Percentiles rank a stretch among this genome's conserved stretches.
Evolutionary conservation across 2,113 vertebrate genomes (phyloP).

Genomic region (Alectura lathami): DNA sequence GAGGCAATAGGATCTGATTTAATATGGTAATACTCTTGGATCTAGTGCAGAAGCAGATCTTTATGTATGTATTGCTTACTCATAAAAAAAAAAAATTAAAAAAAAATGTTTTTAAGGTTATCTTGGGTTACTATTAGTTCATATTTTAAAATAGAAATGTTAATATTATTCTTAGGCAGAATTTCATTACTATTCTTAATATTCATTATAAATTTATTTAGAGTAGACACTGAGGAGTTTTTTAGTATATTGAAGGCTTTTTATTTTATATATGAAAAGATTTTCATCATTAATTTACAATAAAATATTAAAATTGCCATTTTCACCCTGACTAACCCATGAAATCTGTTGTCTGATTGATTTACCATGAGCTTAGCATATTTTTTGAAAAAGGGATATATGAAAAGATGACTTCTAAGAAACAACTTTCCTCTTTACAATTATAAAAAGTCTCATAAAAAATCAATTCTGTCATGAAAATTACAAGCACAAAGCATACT

Average conservation of each 20-base stretch:
- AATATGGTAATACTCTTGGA: slow-evolving; percentile 19
- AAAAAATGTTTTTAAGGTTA: slow-evolving; percentile 15
- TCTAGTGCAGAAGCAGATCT: not conserved
- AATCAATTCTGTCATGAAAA: slow-evolving; percentile 11
- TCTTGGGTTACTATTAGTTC: not conserved
- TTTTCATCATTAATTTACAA: slow-evolving; percentile 62
- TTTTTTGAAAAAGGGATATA: slow-evolving; percentile 14
- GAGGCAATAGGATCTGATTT: slow-evolving; percentile 14
- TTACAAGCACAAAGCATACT: not conserved
- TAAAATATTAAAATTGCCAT: slow-evolving; percentile 62
- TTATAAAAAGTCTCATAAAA: slow-evolving; percentile 1
- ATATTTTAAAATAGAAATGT: slow-evolving; percentile 38
- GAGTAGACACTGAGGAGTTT: not conserved
- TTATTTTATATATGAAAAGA: slow-evolving; percentile 48
- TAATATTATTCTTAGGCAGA: slow-evolving; percentile 13
- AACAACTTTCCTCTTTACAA: slow-evolving; percentile 1
- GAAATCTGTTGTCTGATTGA: slow-evolving; percentile 65
- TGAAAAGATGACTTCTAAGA: not conserved
- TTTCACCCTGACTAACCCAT: slow-evolving; percentile 59
- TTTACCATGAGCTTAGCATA: slow-evolving; percentile 24
- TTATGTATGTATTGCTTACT: not conserved
- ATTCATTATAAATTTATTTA: slow-evolving; percentile 29
- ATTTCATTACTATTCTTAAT: slow-evolving; percentile 24
- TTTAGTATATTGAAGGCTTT: not conserved
- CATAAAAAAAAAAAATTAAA: no score